Evolutionary conservation across 2,113 vertebrate species (phyloP), one percentile per base, ranked within the genome.

Genomic region (Malurus melanocephalus): DNA sequence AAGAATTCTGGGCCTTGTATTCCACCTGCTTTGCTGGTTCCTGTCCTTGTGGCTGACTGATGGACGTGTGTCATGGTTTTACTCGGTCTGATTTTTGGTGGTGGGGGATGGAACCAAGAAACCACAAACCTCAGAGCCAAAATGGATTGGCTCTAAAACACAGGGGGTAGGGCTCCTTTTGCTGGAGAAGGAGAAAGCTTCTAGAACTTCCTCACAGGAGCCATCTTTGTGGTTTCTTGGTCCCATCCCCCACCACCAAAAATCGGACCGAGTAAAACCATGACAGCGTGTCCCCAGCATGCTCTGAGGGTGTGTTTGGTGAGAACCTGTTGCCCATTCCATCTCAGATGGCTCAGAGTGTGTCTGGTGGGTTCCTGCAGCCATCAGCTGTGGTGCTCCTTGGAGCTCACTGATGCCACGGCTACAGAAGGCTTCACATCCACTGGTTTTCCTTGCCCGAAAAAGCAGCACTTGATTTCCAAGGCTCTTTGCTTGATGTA

Each of bases 261-360:
- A 33, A 33, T 33, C 33, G 33, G 33, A 33, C 33, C 33, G 33
- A 33, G 33, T 33, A 33, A 33, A 33, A 33, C 33, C 33, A 33
- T 33, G 33, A 33, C 33, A 33, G 33, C 33, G 33, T 28, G 26
- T 42, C 18, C 17, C 33, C 49, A 13, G 0, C 0, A 0, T 15
- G 19, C 33, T 57, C 42, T 60, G 62, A 18, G 7, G 2, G 30
- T 21, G 16, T 26, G 3, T 42, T 45, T 2, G 0, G 18, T 26
- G 40, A 53, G 45, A 15, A 21, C 28, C 11, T 32, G 30, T 30
- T 64, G 26, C 60, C 33, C 73, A 0, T 55, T 53, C 43, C 17
- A 40, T 55, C 55, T 55, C 42, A 40, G 38, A 11, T 23, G 53
- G 22, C 66, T 40, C 7, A 27, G 17, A 2, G 15, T 35, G 48